Evolutionary conservation across 2,113 vertebrate species (phyloP).

Genomic region (Trogon melanurus): DNA sequence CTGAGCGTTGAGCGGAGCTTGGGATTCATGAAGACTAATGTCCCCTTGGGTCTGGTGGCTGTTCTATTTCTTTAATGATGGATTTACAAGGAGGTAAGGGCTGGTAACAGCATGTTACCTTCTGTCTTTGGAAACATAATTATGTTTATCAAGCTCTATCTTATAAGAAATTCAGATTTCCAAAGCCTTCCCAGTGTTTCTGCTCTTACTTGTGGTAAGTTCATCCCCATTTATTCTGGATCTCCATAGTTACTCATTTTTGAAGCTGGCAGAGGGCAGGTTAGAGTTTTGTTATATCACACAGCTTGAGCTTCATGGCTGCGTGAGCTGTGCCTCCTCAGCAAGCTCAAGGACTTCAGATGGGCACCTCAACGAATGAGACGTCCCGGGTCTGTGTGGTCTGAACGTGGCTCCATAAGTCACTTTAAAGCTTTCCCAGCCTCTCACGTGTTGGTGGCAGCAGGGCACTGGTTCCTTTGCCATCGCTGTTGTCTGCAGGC

Average conservation of each 20-base stretch:
- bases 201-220: background rate
- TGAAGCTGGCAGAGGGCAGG: background rate
- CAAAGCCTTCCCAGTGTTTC: background rate
- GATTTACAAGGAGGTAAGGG: constrained; percentile 23
- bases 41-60: background rate
- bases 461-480: background rate
- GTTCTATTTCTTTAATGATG: background rate
- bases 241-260: accelerated
- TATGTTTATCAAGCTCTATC: background rate
- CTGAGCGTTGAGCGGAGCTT: accelerated
- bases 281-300: accelerated
- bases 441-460: background rate
- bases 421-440: background rate
- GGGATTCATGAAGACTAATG: background rate
- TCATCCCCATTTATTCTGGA: background rate
- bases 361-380: background rate
- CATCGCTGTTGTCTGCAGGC: accelerated
- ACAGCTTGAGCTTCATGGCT: background rate
- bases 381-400: background rate
- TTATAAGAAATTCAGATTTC: background rate
- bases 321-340: background rate
- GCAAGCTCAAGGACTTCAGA: background rate
- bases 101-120: background rate
- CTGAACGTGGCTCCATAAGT: background rate
- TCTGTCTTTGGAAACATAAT: background rate